Evolutionary conservation across 2,888 invertebrate genomes (phyloP), one percentile per base, ranked within the genome.

Genomic region (Scrobipalpa atriplicella): DNA sequence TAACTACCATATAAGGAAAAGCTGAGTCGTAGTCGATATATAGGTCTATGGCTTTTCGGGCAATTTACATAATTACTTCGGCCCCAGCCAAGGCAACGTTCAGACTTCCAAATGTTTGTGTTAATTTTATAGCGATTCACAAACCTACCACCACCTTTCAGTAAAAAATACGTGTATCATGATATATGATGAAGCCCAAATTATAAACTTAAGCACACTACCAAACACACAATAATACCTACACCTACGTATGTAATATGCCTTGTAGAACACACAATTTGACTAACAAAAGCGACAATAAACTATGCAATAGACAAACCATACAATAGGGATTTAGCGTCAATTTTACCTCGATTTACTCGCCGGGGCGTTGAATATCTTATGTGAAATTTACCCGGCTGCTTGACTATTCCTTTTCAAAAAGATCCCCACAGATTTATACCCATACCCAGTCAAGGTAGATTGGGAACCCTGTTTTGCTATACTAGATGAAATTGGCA

Each of bases 21-120:
- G 29, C 29, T 29, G 29, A 29, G 29, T 29, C 29, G 29, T 29
- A 29, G 29, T 29, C 29, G 29, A 29, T 29, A 29, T 2, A 29
- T 29, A 29, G 2, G 29, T 41, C n/a, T n/a, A 47, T n/a, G 47
- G 11, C 18, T 18, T 52, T 10, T 56, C 54, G 21, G 54, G 0
- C 54, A 21, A 56, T 56, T 56, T 21, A 11, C 54, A 56, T 56
- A 56, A 56, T 56, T 56, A 21, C 29, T 21, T 21, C 13, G 13
- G 29, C 21, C 21, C 54, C 21, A 13, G 54, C 11, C 54, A 19
- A 21, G 21, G 21, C 21, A 56, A 56, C 21, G 54, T 21, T 13
- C 7, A 54, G 7, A 7, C 29, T 56, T 19, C 10, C 54, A 21
- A 21, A 29, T 21, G 13, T 13, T 56, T 13, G 54, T 56, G 54